These are phyloP conservation scores for Chelidonichthys spinosus DNA, from an alignment of 2,797 vertebrate genomes.

Conservation along the genomic window DNA sequence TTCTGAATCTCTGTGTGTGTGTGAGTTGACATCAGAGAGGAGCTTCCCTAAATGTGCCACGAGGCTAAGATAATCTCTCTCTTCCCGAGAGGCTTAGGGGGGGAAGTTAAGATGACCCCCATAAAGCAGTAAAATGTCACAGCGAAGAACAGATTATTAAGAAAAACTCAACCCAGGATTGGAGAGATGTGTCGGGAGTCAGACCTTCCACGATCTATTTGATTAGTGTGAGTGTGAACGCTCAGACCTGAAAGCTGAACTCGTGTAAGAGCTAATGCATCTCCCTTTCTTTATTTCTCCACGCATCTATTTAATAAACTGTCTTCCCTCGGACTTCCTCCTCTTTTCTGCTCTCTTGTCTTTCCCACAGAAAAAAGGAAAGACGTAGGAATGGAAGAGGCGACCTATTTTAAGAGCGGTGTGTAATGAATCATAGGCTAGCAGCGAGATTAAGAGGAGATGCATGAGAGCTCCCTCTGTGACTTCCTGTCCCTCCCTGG, in stretches of 20 bases:
- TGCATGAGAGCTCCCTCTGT: slow-evolving; percentile 66
- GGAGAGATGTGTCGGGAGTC: slow-evolving; percentile 20
- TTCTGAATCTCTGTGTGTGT: slow-evolving; percentile 45
- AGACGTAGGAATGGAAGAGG: slow-evolving; percentile 53
- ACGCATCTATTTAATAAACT: neutral
- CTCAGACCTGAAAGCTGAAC: slow-evolving; percentile 35
- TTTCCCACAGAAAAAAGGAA: slow-evolving; percentile 45
- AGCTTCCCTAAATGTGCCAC: slow-evolving; percentile 52
- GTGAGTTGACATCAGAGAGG: slow-evolving; percentile 38
- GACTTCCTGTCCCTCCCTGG: slow-evolving; percentile 58
- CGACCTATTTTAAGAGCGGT: slow-evolving; percentile 80
- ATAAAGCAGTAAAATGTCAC: slow-evolving; percentile 52
- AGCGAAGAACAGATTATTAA: slow-evolving; percentile 20
- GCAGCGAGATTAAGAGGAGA: slow-evolving; percentile 70
- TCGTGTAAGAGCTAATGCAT: slow-evolving; percentile 4
- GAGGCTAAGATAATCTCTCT: slow-evolving; percentile 60
- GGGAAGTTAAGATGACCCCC: slow-evolving; percentile 52
- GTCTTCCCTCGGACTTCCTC: slow-evolving; percentile 10
- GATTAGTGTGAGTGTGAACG: slow-evolving; percentile 1
- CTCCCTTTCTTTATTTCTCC: slow-evolving; percentile 9
- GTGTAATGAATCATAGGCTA: slow-evolving; percentile 84
- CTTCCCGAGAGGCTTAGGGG: slow-evolving; percentile 41
- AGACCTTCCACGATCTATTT: slow-evolving; percentile 29
- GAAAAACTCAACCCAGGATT: slow-evolving; percentile 22
- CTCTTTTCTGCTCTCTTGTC: slow-evolving; percentile 22